Conservation (phyloP, 2,113 vertebrate genomes). For the Elgaria multicarinata region DNA sequence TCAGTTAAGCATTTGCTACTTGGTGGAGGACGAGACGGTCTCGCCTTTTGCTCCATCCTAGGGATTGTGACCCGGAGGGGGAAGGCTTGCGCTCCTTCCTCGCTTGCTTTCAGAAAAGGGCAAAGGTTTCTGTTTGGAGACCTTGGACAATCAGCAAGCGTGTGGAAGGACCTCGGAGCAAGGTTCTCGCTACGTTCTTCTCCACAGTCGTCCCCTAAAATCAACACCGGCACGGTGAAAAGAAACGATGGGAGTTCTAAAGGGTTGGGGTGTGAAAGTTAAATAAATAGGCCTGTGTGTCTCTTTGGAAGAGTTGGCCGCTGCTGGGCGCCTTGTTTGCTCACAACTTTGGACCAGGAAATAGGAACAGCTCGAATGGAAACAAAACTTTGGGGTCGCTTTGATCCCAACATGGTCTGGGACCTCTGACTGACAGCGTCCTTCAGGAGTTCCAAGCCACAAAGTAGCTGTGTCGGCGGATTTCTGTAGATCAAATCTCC, state of each 20-base stretch:
- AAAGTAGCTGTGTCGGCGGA: not conserved
- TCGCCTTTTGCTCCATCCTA: not conserved
- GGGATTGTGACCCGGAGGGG: too few species aligned
- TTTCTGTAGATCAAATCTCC: not conserved
- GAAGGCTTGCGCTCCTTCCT: not conserved
- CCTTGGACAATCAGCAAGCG: not conserved
- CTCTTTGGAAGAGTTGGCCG: not conserved
- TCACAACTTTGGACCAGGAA: not conserved
- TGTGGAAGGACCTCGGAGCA: not conserved
- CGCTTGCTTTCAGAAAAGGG: not conserved
- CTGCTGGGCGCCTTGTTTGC: not conserved
- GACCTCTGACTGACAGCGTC: too few species aligned
- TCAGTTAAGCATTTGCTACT: too few species aligned
- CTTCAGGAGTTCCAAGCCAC: not conserved
- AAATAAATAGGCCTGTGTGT: not conserved
- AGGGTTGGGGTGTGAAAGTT: not conserved
- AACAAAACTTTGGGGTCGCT: not conserved
- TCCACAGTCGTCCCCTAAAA: not conserved
- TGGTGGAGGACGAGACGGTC: too few species aligned
- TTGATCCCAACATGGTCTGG: not conserved
- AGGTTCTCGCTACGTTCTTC: not conserved
- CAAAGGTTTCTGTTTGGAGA: not conserved
- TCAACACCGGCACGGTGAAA: not conserved
- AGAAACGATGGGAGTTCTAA: not conserved
- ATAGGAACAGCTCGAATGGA: not conserved